Evolutionary conservation across 2,888 invertebrate species (phyloP), one percentile per base, ranked within the genome.

Genomic region (Lochmaea crataegi): DNA sequence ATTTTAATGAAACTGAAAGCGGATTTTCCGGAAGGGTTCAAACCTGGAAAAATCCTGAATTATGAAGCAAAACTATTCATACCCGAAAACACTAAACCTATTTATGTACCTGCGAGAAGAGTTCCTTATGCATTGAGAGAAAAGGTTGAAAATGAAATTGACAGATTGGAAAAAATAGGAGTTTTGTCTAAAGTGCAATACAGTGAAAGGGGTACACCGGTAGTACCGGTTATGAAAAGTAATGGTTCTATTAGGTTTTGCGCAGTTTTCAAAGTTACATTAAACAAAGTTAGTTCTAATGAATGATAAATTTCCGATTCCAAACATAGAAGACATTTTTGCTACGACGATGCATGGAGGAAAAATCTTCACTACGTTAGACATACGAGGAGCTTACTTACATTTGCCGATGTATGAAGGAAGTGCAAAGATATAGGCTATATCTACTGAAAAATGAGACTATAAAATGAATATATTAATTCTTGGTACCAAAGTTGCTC

Each of bases 401-500:
- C 41, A 41, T 41, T 41, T 41, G 9, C 45, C 64, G 42, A 64
- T 64, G 45, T 3, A 42, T 45, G 42, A 42, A 45, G 42, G 42
- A 64, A 64, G 48, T 64, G 45, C 45, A 64, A 64, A 45, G 45
- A 64, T n/a, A n/a, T n/a, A n/a, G n/a, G n/a, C 64, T 18, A 64
- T 64, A 45, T 64, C 48, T 64, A 64, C 64, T 11, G 42, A 42
- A 45, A 22, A 64, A 64, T 42, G 48, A 64, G 26, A 64, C 22
- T 64, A 64, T n/a, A 57, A 42, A 57, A 18, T 65, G 18, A 41
- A 41, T 41, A 41, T 4, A 41, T 41, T 41, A 41, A 41, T 41
- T 4, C 9, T 41, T 41, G 41, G 48, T 16, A 57, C 64, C 57
- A 64, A 61, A 65, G 56, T 53, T 66, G 84, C 82, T 38, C 83